These are phyloP conservation scores for Cerceris ruficornis DNA, from an alignment of 2,888 invertebrate species.

Conservation along the genomic window DNA sequence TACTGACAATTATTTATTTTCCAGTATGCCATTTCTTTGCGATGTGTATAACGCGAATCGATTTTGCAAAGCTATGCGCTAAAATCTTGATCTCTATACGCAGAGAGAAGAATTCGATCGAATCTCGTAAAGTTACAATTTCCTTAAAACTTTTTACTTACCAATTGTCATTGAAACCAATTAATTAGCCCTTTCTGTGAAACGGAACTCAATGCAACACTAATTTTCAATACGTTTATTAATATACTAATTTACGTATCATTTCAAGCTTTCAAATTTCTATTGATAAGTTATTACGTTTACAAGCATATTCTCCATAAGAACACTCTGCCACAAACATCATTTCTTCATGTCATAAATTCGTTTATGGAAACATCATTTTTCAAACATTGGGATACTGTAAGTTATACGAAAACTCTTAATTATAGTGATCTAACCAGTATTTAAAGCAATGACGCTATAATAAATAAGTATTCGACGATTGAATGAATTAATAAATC, in stretches of 20 bases:
- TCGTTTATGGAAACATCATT: no score
- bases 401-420: background rate
- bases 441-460: no score
- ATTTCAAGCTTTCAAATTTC: no score
- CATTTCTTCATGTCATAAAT: background rate
- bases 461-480: no score
- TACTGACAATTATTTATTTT: constrained; percentile 53
- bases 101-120: constrained; percentile 38
- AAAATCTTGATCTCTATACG: constrained; percentile 40
- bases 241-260: no score
- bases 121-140: background rate
- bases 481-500: no score
- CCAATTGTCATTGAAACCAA: background rate
- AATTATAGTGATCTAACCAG: background rate
- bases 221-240: no score
- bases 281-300: no score
- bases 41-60: constrained; percentile 58
- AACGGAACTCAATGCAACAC: no score
- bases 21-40: constrained; percentile 60
- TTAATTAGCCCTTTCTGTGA: no score
- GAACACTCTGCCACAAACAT: background rate
- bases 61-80: constrained; percentile 61
- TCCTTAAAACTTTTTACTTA: background rate
- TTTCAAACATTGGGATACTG: no score
- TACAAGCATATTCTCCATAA: no score